phyloP scores from a whole-genome alignment of 2,888 invertebrate species.

The Dryomyza anilis region DNA sequence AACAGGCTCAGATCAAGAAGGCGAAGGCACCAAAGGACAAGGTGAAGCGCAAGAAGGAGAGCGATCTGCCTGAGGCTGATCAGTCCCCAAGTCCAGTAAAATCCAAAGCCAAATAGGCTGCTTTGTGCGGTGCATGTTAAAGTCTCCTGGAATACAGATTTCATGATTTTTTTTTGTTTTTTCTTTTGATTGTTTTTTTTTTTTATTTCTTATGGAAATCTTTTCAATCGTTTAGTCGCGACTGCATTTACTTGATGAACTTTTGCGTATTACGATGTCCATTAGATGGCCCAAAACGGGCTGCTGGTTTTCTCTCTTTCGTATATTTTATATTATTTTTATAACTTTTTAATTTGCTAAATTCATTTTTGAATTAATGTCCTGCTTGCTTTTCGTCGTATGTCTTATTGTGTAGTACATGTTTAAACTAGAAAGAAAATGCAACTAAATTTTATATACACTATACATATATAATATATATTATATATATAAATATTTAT shows the following conservation, averaged over 20 bases:
- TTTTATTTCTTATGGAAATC: not conserved
- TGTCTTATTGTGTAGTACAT: constrained; percentile 2
- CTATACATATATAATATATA: constrained; percentile 14
- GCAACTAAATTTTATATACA: constrained; percentile 18
- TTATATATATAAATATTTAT: constrained; percentile 10
- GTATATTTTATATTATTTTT: not conserved
- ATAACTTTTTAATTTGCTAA: constrained; percentile 1
- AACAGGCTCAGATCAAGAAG: constrained; percentile 50
- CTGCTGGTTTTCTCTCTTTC: not conserved
- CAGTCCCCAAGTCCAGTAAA: constrained; percentile 65
- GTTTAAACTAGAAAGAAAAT: constrained; percentile 1
- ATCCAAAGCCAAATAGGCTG: constrained; percentile 46
- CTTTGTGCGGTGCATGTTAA: too few relatives aligned
- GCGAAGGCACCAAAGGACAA: constrained; percentile 64
- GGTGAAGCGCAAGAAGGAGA: constrained; percentile 72
- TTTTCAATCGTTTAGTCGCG: not conserved
- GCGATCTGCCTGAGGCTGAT: constrained; percentile 91
- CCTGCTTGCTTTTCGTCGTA: constrained; percentile 6
- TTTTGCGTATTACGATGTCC: not conserved
- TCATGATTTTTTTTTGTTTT: not conserved
- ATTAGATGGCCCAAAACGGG: not conserved
- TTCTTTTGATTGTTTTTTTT: not conserved
- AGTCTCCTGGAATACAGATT: not conserved
- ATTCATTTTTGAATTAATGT: constrained; percentile 8
- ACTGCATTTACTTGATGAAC: not conserved